Conservation (phyloP, 2,888 invertebrate species). For the Aspidiotus destructor region DNA sequence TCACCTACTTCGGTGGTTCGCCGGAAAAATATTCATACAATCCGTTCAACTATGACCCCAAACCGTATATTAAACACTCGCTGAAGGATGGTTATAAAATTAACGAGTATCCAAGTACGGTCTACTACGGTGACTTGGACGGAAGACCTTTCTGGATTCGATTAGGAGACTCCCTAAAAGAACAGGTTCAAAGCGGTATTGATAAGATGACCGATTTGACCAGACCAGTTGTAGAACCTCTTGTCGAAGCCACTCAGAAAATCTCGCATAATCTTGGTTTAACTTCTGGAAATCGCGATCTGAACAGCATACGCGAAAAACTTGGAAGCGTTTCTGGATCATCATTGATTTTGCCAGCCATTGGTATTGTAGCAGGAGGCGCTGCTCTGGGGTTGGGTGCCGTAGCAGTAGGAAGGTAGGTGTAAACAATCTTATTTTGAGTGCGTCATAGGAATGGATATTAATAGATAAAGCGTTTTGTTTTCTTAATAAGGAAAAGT, state of each 20-base stretch:
- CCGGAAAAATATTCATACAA: conserved; percentile 38
- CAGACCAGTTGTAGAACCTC: conserved; percentile 58
- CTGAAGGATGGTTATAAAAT: conserved; percentile 18
- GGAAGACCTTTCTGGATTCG: conserved; percentile 58
- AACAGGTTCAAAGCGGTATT: conserved; percentile 60
- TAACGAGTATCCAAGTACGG: conserved; percentile 19
- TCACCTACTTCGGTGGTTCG: conserved; percentile 31
- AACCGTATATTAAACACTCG: conserved; percentile 20
- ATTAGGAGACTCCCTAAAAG: conserved; percentile 61
- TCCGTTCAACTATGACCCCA: conserved; percentile 35
- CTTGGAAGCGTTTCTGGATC: conserved; percentile 50
- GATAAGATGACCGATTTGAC: conserved; percentile 59
- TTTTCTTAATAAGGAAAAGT: too few relatives aligned
- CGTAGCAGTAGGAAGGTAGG: conserved; percentile 59
- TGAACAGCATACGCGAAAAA: conserved; percentile 50
- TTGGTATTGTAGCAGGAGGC: conserved; percentile 70
- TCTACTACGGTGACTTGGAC: conserved; percentile 33
- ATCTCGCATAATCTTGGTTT: conserved; percentile 67
- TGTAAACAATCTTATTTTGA: conserved; percentile 24
- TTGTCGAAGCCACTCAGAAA: conserved; percentile 69
- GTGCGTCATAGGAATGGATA: not conserved
- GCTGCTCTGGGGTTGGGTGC: conserved; percentile 72
- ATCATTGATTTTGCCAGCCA: conserved; percentile 61
- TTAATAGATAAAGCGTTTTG: not conserved
- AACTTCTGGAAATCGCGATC: conserved; percentile 36